Evolutionary conservation across 2,797 vertebrate species (phyloP), one percentile per base, ranked within the genome.

Genomic region (Clarias platycephalus): DNA sequence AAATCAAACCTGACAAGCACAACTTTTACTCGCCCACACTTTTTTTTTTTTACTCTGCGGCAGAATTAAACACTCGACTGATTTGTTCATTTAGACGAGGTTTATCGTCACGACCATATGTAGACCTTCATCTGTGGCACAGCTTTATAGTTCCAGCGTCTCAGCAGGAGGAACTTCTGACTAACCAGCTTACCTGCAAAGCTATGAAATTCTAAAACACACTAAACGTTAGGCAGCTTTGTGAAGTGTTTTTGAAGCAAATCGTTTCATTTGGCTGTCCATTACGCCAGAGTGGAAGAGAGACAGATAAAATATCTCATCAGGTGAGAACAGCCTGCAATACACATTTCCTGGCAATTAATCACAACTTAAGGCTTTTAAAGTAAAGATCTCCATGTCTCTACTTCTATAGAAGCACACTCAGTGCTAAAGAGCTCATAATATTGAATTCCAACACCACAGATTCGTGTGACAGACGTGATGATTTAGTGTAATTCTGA

Each of bases 1-100:
- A 95, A 96, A 95, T 98, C 97, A 97, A 97, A 97, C 94, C 90
- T 94, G 95, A 95, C 95, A 95, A 91, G 96, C 96, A 95, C 91
- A 90, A 91, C 94, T 93, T 95, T 95, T 93, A 91, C 92, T 91
- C 91, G 88, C 93, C 91, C 91, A 92, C 91, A 88, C 70, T 87
- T 90, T 92, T 80, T 85, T 37, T 83, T 18, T n/a, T 26, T 10
- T 85, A 82, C 72, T 71, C 75, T 76, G 83, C n/a, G 55, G 76
- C 58, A 18, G 37, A 88, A 86, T 80, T 68, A 71, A 86, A 58
- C 74, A 16, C 67, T 26, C 77, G 34, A 85, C 55, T 66, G 81
- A 82, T 67, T 16, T 3, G 12, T 49, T 5, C 3, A 6, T 49
- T 9, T 18, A 18, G 15, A 74, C 2, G 0, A 28, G 71, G 13